Base-by-base conservation (phyloP, 2,888 invertebrate species). In the Amphipoea oculea region DNA sequence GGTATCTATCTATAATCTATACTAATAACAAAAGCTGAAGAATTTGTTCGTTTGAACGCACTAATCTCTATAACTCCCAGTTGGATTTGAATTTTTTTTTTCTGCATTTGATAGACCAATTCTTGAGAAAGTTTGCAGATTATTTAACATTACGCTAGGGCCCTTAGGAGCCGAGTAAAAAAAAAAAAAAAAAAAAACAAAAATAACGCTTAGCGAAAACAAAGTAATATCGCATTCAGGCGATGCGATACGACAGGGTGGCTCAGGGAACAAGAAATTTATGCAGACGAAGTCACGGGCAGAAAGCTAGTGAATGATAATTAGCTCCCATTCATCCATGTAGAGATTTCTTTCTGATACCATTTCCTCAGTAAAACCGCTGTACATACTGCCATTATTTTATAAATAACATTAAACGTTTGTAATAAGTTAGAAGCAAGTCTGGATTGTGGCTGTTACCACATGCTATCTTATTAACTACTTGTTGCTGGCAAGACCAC, bases 391-490 rank as follows among this genome's bases (percentile, higher is more conserved):
- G 36, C 14, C 29, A 6, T 45, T 70, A 51, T 51, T 69, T 51
- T 23, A 51, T 36, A 48, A 6, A 29, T 48, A 69, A 69, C 20
- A 29, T 48, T 20, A 36, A 70, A 51, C 36, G 7, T 4, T 54
- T 23, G n/a, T 67, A 6, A 11, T 73, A 66, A 77, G n/a, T 40
- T 40, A 60, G 7, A 70, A 66, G 65, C 45, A 40, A 57, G 75
- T 29, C 54, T 68, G 68, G 7, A 63, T 68, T 54, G 62, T 20
- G 14, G 54, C 63, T 62, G n/a, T 62, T 63, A 68, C 12, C 1
- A 0, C 57, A 57, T 36, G 4, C 42, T 75, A 75, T 69, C 36
- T 20, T n/a, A n/a, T 36, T 54, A 57, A 23, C 23, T 40, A 72
- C 63, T 54, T 65, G 48, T 82, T 69, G 42, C 45, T 40, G 6